A percentile compares a stretch with the other conserved stretches of the same genome.
These are phyloP conservation scores for Pachypeltis micranthus DNA, from an alignment of 1,140 invertebrate species.

Conservation along the genomic window DNA sequence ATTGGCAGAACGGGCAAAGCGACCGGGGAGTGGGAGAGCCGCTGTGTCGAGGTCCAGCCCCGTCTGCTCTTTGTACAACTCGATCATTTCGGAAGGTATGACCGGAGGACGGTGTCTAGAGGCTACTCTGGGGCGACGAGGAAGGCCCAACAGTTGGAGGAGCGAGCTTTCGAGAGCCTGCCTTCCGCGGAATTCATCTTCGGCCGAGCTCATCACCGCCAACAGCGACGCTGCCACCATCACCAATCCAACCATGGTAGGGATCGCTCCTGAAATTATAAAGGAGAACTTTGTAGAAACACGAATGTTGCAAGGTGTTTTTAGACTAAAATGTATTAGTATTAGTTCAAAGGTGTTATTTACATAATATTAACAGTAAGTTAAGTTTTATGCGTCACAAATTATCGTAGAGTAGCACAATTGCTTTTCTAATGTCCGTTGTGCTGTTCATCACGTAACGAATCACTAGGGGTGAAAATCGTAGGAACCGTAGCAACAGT, in stretches of 20 bases:
- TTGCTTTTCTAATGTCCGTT: background rate
- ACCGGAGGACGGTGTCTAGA: conserved; percentile 35
- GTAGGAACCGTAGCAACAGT: too few species aligned
- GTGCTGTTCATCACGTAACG: too few species aligned
- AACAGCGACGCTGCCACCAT: conserved; percentile 34
- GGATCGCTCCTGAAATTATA: conserved; percentile 39
- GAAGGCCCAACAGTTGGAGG: conserved; percentile 61
- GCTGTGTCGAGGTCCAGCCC: conserved; percentile 43
- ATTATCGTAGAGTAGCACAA: background rate
- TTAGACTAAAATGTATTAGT: background rate
- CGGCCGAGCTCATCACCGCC: conserved; percentile 23
- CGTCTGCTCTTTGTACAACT: conserved; percentile 58
- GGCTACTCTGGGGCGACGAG: conserved; percentile 42
- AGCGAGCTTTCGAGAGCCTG: conserved; percentile 51
- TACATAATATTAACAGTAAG: background rate
- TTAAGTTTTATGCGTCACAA: background rate
- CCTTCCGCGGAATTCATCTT: conserved; percentile 11
- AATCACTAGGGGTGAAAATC: too few species aligned
- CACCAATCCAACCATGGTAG: conserved; percentile 40
- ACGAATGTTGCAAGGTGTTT: background rate
- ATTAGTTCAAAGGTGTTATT: background rate
- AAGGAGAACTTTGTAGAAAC: background rate
- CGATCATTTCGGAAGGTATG: conserved; percentile 65
- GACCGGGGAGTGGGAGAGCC: conserved; percentile 52
- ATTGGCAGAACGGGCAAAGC: conserved; percentile 58